Evolutionary conservation across 2,888 invertebrate genomes (phyloP), one percentile per base, ranked within the genome.

Genomic region (Tillus elongatus): DNA sequence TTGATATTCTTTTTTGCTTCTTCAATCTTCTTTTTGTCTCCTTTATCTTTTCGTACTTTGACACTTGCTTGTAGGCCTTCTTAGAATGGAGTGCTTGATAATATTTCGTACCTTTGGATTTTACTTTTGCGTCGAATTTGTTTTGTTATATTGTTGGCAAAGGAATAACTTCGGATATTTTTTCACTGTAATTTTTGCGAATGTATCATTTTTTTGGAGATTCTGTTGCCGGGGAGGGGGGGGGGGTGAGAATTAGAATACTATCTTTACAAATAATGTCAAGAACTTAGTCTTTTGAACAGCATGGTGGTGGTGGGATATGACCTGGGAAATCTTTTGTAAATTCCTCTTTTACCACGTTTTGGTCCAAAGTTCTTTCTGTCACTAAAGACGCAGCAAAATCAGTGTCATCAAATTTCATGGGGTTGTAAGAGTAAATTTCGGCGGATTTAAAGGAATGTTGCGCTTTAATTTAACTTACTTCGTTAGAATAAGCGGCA

Each of bases 361-460:
- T n/a, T n/a, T n/a, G n/a, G 24, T 19, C 24, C 6, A 19, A 8
- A 8, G 24, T 6, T 19, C 6, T n/a, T 8, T 19, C 24, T 19
- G 24, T 19, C 6, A 19, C 24, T n/a, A 19, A 19, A 19, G 24
- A 19, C n/a, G 24, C 6, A 19, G 24, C 24, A 19, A 19, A 19
- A 19, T 19, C 24, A 19, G 6, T n/a, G n/a, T 19, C 24, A 8
- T 19, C 6, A 19, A 19, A 19, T n/a, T 19, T 8, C 6, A 8
- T n/a, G 6, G 24, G 24, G n/a, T 19, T 19, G 24, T 19, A 19
- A 19, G 24, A n/a, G 24, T 19, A 19, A 19, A 19, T 19, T 19
- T n/a, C 24, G n/a, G 24, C 6, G 24, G n/a, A 6, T n/a, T 19
- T 19, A n/a, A 19, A 19, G n/a, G 24, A 19, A n/a, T 19, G 6